Evolutionary conservation across 2,797 vertebrate species (phyloP), one percentile per base, ranked within the genome.

Genomic region (Gila robusta): DNA sequence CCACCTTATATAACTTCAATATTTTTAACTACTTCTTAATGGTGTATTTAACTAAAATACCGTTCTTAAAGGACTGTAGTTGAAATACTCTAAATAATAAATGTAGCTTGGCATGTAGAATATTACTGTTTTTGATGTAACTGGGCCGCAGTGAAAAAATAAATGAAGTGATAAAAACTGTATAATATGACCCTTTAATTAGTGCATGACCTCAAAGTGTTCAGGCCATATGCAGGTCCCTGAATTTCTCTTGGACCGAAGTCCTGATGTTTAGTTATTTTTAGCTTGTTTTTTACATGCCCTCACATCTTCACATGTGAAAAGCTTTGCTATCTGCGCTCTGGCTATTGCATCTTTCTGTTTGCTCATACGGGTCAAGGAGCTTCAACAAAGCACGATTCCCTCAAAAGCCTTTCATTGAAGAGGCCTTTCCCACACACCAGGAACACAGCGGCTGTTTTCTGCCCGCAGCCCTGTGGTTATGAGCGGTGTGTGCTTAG

Each of bases 321-420:
- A 82, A 35, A 78, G 76, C 76, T 73, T 73, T 32, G 77, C 66
- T 79, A 26, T 84, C 49, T 56, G 26, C 77, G 52, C 79, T 69
- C 28, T 70, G 72, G 64, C 41, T 17, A 39, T 88, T 11, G 32
- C 69, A 52, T 79, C 70, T 81, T 79, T 80, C 71, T 84, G 39
- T 67, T 84, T 78, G 77, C 79, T 81, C 52, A 78, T 82, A 62
- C 85, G 83, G 83, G 79, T 85, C 83, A 85, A 47, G 79, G 80
- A 78, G 83, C 79, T 77, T 74, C 73, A 85, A 88, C 83, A 88
- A 88, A 78, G 83, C 64, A 21, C 52, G 72, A 84, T 81, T 85
- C 41, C 64, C 79, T 86, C 82, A 66, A 32, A 41, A 79, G 64
- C 32, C 35, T 72, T 85, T 79, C 44, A 54, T 37, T 80, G 56